Evolutionary conservation across 2,888 invertebrate species (phyloP), one percentile per base, ranked within the genome.

Genomic region (Amphipyra berbera): DNA sequence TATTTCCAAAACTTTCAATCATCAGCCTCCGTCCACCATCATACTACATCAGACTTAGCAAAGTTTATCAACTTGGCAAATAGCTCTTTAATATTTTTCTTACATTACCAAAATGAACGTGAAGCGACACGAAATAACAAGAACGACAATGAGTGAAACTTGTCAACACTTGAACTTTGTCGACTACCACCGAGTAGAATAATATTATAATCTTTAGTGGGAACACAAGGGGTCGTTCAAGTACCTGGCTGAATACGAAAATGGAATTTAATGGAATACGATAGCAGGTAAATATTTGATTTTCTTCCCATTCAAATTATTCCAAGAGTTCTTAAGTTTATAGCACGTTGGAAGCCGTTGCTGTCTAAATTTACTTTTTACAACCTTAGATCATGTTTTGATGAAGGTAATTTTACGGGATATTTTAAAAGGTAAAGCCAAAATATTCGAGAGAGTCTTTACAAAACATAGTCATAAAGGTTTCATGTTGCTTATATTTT

Each of bases 171-270:
- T 57, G 49, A 74, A 76, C 63, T 72, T 67, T 52, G 62, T 47
- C 67, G 53, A 30, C 55, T 62, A 55, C 55, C 71, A 44, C 63
- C 48, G 47, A 78, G 71, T 71, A 68, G 75, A 82, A 86, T 83
- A 81, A 76, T 78, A 82, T 77, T 83, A 83, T 84, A 84, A 86
- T 86, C 85, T 83, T 84, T 78, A 81, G 82, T 76, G 73, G 81
- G 76, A 82, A 82, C 80, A 82, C 77, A 76, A 76, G 68, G 74
- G 80, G 74, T 66, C 75, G 62, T 68, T 66, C 76, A 77, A 79
- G 77, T 63, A 78, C 73, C 64, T 76, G 61, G 59, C 71, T 78
- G 79, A 83, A 84, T 83, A 76, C 72, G 68, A 78, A 82, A 78
- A 76, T 79, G 78, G 78, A 76, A 80, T 81, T 73, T 77, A 82